These are phyloP conservation scores for Pluvianellus socialis DNA, from an alignment of 2,113 vertebrate genomes.

Conservation along the genomic window DNA sequence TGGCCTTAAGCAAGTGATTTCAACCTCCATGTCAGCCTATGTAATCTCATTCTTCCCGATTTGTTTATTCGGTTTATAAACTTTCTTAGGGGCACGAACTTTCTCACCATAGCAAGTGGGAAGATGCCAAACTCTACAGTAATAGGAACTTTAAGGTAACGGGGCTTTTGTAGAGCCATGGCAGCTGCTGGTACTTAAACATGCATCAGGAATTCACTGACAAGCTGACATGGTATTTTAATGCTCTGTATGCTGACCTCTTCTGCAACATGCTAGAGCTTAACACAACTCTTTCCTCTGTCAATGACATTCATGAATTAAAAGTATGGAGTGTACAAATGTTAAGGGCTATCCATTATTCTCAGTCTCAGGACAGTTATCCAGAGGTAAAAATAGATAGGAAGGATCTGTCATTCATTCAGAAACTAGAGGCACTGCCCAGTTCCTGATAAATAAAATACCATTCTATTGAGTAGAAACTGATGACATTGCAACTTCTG, in stretches of 20 bases:
- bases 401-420: slow-evolving; percentile 6
- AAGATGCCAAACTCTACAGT: not conserved
- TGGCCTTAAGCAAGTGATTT: not conserved
- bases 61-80: not conserved
- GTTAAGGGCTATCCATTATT: not conserved
- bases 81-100: not conserved
- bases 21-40: not conserved
- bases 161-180: not conserved
- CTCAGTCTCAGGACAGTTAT: not conserved
- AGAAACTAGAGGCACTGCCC: not conserved
- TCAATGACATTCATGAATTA: not conserved
- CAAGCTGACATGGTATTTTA: slow-evolving; percentile 15
- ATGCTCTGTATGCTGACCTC: slow-evolving; percentile 1
- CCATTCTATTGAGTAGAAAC: not conserved
- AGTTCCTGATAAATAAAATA: slow-evolving; percentile 7
- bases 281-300: not conserved
- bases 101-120: not conserved
- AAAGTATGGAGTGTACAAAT: not conserved
- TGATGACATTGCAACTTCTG: not conserved
- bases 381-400: slow-evolving; percentile 26
- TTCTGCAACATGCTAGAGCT: not conserved
- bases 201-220: slow-evolving; percentile 1
- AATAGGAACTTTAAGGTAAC: not conserved
- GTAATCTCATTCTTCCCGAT: not conserved
- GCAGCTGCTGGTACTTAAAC: not conserved